Percentiles rank a stretch among this genome's conserved stretches.
These are phyloP conservation scores for Villa cingulata DNA, from an alignment of 2,888 invertebrate genomes.

Conservation along the genomic window DNA sequence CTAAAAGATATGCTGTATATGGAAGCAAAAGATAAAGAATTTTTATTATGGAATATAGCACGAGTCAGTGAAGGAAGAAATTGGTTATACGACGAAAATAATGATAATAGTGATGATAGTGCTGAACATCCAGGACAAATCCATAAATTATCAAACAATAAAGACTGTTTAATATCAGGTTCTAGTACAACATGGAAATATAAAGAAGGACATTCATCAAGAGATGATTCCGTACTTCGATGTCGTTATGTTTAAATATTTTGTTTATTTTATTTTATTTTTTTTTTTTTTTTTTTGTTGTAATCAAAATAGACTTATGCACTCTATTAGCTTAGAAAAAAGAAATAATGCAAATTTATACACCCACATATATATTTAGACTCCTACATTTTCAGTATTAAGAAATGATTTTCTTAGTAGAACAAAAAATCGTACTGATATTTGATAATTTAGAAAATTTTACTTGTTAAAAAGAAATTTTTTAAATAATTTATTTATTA, in stretches of 20 bases:
- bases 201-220: slow-evolving; percentile 15
- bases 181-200: slow-evolving; percentile 41
- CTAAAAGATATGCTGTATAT: slow-evolving; percentile 50
- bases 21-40: slow-evolving; percentile 57
- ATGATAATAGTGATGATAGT: slow-evolving; percentile 7
- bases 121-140: not conserved
- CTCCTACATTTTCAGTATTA: too few relatives aligned
- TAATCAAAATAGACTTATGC: too few relatives aligned
- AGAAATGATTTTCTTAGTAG: too few relatives aligned
- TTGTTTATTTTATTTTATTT: too few relatives aligned
- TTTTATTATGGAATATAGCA: slow-evolving; percentile 47
- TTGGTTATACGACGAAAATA: slow-evolving; percentile 19
- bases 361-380: too few relatives aligned
- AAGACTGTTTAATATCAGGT: slow-evolving; percentile 16
- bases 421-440: too few relatives aligned
- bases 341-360: too few relatives aligned
- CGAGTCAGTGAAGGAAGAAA: slow-evolving; percentile 43
- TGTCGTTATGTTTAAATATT: slow-evolving; percentile 8
- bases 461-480: too few relatives aligned
- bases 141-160: not conserved
- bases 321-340: too few relatives aligned
- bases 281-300: too few relatives aligned
- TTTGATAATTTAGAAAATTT: too few relatives aligned
- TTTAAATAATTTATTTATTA: too few relatives aligned
- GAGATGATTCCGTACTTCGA: slow-evolving; percentile 3